These are phyloP conservation scores for Vidua macroura DNA, from an alignment of 2,113 vertebrate species.

Conservation along the genomic window DNA sequence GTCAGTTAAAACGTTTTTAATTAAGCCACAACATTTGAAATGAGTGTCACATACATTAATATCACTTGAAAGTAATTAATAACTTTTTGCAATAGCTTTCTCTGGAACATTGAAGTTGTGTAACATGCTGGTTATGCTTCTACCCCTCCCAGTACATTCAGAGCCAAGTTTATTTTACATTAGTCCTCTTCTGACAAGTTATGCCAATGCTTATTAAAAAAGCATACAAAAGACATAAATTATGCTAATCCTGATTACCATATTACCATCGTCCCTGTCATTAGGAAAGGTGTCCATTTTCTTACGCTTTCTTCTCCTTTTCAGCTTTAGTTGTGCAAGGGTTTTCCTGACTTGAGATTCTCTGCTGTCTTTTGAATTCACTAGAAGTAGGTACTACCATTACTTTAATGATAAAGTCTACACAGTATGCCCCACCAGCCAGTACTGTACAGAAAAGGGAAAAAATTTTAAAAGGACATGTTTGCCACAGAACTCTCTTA, in stretches of 20 bases:
- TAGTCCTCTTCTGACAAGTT: background rate
- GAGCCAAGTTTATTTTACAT: conserved; percentile 33
- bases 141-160: background rate
- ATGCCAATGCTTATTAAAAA: background rate
- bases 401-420: background rate
- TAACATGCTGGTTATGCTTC: background rate
- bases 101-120: background rate
- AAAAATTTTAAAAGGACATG: background rate
- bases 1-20: conserved; percentile 30
- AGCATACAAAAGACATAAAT: background rate
- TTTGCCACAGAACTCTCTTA: background rate
- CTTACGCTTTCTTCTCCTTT: background rate
- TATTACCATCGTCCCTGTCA: background rate
- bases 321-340: background rate
- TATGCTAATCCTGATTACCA: background rate
- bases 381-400: background rate
- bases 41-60: background rate
- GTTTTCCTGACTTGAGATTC: background rate
- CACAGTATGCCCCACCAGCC: background rate
- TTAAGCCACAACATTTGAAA: conserved; percentile 32
- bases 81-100: conserved; percentile 12
- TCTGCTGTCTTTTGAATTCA: background rate
- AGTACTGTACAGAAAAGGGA: background rate
- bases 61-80: conserved; percentile 11
- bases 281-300: background rate